Conservation (phyloP, 2,888 invertebrate species). For the Drosophila nr. perissopoda region DNA sequence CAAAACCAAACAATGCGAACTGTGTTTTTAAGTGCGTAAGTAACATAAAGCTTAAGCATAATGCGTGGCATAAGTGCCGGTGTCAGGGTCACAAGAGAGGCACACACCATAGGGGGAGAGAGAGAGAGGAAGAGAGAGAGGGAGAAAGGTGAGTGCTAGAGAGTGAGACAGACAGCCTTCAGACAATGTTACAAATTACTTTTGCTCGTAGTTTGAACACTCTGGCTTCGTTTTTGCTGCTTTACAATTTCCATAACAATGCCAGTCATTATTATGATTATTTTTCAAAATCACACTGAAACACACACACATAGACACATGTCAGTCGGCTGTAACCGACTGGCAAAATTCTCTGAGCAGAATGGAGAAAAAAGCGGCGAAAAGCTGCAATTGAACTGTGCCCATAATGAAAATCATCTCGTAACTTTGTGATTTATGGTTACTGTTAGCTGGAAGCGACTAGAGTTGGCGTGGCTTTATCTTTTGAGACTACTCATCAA, state of each 20-base stretch:
- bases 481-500: not conserved
- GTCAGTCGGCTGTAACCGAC: not conserved
- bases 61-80: conserved; percentile 68
- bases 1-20: conserved; percentile 51
- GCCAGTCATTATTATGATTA: conserved; percentile 77
- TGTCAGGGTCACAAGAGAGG: conserved; percentile 50
- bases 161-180: conserved; percentile 9
- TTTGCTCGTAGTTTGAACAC: conserved; percentile 53
- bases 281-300: conserved; percentile 73
- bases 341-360: not conserved
- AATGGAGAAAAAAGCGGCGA: too few relatives aligned
- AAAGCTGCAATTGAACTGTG: not conserved
- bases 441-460: not conserved
- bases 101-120: not conserved
- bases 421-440: not conserved
- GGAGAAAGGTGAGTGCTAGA: not conserved
- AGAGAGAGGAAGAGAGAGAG: not conserved
- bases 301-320: not conserved
- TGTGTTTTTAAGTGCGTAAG: conserved; percentile 55
- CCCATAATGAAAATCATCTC: not conserved
- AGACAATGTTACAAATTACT: conserved; percentile 60
- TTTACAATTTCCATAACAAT: conserved; percentile 72
- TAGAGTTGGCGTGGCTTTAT: not conserved
- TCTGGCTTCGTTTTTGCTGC: conserved; percentile 36
- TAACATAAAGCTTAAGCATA: conserved; percentile 71